A percentile compares a stretch with the other conserved stretches of the same genome.
Evolutionary conservation across 2,113 vertebrate genomes (phyloP).

Genomic region (Amphiprion ocellaris): DNA sequence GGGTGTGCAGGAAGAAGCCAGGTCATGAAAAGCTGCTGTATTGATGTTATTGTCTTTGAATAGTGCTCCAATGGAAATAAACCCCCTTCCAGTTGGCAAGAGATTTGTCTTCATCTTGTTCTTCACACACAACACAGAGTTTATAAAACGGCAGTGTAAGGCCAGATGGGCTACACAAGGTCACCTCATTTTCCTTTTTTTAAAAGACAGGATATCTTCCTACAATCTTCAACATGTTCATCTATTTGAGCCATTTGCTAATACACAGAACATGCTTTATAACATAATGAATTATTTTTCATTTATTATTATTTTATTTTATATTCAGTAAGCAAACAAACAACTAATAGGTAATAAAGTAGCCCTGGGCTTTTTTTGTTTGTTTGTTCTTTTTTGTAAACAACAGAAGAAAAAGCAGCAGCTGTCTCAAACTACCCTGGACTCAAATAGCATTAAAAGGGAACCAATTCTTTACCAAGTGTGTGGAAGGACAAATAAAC

Average conservation of each 20-base stretch:
- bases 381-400: constrained; percentile 2
- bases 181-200: too few species aligned
- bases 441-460: constrained; percentile 62
- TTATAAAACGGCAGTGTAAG: too few species aligned
- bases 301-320: not conserved
- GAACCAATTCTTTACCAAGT: constrained; percentile 65
- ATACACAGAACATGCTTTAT: constrained; percentile 5
- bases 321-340: constrained; percentile 18
- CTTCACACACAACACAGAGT: too few species aligned
- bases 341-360: not conserved
- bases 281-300: not conserved
- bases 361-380: not conserved
- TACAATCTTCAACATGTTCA: not conserved
- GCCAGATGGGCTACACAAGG: too few species aligned
- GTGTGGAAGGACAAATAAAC: constrained; percentile 78
- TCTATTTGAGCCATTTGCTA: constrained; percentile 12
- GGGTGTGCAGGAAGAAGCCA: too few species aligned
- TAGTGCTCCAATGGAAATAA: too few species aligned
- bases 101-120: too few species aligned
- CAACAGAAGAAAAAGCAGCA: constrained; percentile 40
- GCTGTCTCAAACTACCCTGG: constrained; percentile 20
- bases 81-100: too few species aligned
- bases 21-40: too few species aligned
- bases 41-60: too few species aligned
- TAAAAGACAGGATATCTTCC: too few species aligned